These are phyloP conservation scores for Pangasius sanitwongsei DNA, from an alignment of 2,797 vertebrate genomes.

Conservation along the genomic window DNA sequence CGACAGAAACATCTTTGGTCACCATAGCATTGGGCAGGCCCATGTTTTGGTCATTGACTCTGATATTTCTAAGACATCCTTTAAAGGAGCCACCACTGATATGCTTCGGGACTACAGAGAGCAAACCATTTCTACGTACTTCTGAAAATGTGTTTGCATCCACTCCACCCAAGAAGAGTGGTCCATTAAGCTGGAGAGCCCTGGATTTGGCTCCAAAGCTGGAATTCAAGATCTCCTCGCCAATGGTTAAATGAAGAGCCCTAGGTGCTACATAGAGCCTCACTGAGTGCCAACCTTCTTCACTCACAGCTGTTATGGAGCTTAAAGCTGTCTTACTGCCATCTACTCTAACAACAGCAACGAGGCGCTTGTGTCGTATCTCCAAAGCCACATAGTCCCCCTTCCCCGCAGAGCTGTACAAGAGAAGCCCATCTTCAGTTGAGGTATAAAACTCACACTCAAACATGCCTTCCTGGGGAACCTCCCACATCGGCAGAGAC, in stretches of 20 bases:
- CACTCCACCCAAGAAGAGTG: slow-evolving; percentile 84
- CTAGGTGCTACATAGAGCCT: slow-evolving; percentile 74
- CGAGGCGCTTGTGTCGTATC: slow-evolving; percentile 79
- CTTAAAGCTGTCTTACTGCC: slow-evolving; percentile 73
- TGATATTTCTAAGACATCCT: slow-evolving; percentile 84
- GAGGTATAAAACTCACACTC: slow-evolving; percentile 79
- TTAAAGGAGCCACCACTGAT: slow-evolving; percentile 79
- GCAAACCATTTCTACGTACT: slow-evolving; percentile 67
- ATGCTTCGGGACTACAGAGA: slow-evolving; percentile 68
- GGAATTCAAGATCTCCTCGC: slow-evolving; percentile 74
- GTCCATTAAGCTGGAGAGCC: slow-evolving; percentile 72
- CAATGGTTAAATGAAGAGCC: slow-evolving; percentile 78
- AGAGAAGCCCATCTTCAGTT: slow-evolving; percentile 76
- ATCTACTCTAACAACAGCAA: slow-evolving; percentile 71
- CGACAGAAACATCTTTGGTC: slow-evolving; percentile 85
- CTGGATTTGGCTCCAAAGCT: slow-evolving; percentile 67
- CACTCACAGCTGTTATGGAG: slow-evolving; percentile 72
- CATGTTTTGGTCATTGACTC: slow-evolving; percentile 74
- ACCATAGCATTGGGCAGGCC: slow-evolving; percentile 79
- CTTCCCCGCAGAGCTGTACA: slow-evolving; percentile 78
- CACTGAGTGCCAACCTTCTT: slow-evolving; percentile 80
- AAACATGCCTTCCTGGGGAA: slow-evolving; percentile 71
- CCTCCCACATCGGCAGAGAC: slow-evolving; percentile 78
- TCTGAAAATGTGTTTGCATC: slow-evolving; percentile 68
- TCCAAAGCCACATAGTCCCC: slow-evolving; percentile 83